These are phyloP conservation scores for Diplogasteroides magnus DNA, from an alignment of 1,140 invertebrate genomes.

Conservation along the genomic window DNA sequence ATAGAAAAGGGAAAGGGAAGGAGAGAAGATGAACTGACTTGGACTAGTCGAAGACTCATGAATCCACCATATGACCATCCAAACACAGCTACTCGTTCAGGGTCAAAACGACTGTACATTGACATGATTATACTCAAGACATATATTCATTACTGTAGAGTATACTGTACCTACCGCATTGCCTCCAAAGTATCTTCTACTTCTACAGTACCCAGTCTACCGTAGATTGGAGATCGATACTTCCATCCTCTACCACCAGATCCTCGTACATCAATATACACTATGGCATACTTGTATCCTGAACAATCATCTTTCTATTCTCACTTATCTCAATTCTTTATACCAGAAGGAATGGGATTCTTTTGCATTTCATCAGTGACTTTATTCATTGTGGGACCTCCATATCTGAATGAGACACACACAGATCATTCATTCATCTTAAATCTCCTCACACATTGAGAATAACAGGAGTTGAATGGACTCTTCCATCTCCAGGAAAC, in stretches of 20 bases:
- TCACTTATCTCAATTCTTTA: slow-evolving; percentile 32
- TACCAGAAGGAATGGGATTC: slow-evolving; percentile 35
- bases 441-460: slow-evolving; percentile 25
- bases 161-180: slow-evolving; percentile 26
- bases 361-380: slow-evolving; percentile 45
- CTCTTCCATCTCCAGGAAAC: not conserved
- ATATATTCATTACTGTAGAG: not conserved
- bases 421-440: not conserved
- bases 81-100: slow-evolving; percentile 43
- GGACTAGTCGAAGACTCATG: slow-evolving; percentile 37
- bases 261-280: slow-evolving; percentile 50
- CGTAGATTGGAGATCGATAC: slow-evolving; percentile 44
- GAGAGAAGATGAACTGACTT: not conserved
- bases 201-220: slow-evolving; percentile 52
- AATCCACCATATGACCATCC: slow-evolving; percentile 55
- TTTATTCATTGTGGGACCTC: slow-evolving; percentile 42
- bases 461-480: slow-evolving; percentile 9
- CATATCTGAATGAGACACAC: slow-evolving; percentile 16
- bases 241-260: slow-evolving; percentile 44
- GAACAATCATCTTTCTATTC: not conserved
- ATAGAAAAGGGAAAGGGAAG: not conserved
- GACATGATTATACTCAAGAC: slow-evolving; percentile 21
- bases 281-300: slow-evolving; percentile 39
- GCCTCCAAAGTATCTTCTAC: slow-evolving; percentile 51
- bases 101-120: slow-evolving; percentile 37